phyloP scores from a whole-genome alignment of 1,140 invertebrate genomes.

The Ylistrum balloti region DNA sequence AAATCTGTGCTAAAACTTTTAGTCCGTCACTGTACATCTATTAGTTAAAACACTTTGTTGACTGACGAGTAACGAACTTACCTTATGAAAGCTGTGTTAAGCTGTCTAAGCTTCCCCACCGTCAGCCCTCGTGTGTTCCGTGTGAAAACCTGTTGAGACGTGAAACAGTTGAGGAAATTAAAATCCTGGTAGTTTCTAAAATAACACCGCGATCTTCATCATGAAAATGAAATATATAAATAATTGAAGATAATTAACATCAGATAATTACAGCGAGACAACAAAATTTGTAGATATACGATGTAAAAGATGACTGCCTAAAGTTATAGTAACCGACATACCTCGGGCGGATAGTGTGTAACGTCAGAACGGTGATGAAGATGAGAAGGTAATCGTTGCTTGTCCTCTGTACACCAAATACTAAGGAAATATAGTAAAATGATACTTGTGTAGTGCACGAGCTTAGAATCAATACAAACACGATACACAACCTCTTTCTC shows the following conservation, averaged over 20 bases:
- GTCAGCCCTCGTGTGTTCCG: not conserved
- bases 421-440: constrained; percentile 4
- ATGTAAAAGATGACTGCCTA: not conserved
- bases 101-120: not conserved
- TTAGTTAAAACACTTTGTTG: too few species aligned
- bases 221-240: not conserved
- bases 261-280: not conserved
- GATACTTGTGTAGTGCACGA: constrained; percentile 14
- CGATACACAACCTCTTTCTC: constrained; percentile 37
- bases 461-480: constrained; percentile 25
- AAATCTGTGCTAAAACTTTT: too few species aligned
- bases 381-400: not conserved
- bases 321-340: not conserved
- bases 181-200: not conserved
- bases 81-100: not conserved
- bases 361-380: not conserved
- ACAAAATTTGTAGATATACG: not conserved
- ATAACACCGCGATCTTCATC: not conserved
- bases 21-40: too few species aligned
- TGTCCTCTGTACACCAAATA: constrained; percentile 27
- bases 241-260: not conserved
- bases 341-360: not conserved
- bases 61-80: not conserved
- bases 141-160: constrained; percentile 4
- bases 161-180: not conserved